phyloP scores from a whole-genome alignment of 1,140 invertebrate species.

The Calosoma granatense region DNA sequence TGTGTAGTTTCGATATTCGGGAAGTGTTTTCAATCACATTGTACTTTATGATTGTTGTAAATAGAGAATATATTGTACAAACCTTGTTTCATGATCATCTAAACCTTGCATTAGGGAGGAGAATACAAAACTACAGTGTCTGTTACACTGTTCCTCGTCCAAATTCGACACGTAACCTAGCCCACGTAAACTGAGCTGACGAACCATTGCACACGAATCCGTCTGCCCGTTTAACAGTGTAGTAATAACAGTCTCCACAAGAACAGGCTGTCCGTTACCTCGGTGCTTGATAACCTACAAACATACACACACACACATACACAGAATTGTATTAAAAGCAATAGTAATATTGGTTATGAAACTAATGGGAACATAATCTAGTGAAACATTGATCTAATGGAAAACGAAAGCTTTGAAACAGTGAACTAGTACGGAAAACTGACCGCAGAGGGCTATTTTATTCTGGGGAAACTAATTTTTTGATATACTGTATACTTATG shows the following conservation, averaged over 20 bases:
- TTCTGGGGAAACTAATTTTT: too few species aligned
- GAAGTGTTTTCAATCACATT: too few species aligned
- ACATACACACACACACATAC: too few species aligned
- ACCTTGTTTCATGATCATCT: slow-evolving; percentile 34
- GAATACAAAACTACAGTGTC: slow-evolving; percentile 32
- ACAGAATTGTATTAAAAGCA: too few species aligned
- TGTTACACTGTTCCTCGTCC: slow-evolving; percentile 23
- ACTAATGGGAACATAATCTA: too few species aligned
- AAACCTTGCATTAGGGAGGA: slow-evolving; percentile 36
- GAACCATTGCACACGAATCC: slow-evolving; percentile 26
- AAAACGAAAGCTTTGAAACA: background rate
- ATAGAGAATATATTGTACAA: slow-evolving; percentile 13
- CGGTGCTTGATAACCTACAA: slow-evolving; percentile 24
- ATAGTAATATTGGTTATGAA: too few species aligned
- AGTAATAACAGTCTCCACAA: slow-evolving; percentile 30
- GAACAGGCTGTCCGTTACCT: slow-evolving; percentile 22
- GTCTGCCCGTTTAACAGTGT: slow-evolving; percentile 29
- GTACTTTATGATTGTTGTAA: too few species aligned
- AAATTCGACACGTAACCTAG: slow-evolving; percentile 29
- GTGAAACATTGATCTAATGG: slow-evolving; percentile 8
- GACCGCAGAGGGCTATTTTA: too few species aligned
- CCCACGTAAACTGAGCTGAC: slow-evolving; percentile 26
- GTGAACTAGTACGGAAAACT: too few species aligned
- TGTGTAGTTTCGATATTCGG: too few species aligned
- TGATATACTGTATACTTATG: too few species aligned